Evolutionary conservation across 1,140 invertebrate species (phyloP), one percentile per base, ranked within the genome.

Genomic region (Ips typographus): DNA sequence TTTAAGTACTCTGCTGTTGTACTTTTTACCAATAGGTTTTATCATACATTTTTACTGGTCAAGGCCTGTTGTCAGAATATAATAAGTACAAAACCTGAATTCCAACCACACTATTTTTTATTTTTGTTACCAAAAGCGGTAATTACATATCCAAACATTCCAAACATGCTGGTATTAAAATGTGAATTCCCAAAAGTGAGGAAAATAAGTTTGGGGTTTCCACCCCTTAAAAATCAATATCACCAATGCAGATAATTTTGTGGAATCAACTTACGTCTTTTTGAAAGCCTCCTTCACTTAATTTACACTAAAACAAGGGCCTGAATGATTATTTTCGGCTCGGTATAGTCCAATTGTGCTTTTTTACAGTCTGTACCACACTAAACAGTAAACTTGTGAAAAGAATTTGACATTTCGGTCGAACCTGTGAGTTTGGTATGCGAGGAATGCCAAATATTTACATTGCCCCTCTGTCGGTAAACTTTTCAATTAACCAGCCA

Each of bases 361-460:
- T 75, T 75, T 74, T 75, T 75, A 72, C 75, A 68, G 68, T 70
- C 47, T 53, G 71, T 73, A 72, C 73, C 70, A 70, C 73, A 76
- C 74, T 74, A 79, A 79, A 75, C 77, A 78, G 76, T 68, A 78
- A 79, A 80, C 79, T 76, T 77, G 75, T 76, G 75, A 76, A 74
- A 80, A 79, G 79, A 79, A 81, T 81, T 81, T 81, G 80, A 81
- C 80, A 81, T 81, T 81, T 81, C 77, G 74, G 78, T 80, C 80
- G 78, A 80, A 81, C 80, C 78, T 79, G 77, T 73, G 76, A 79
- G 74, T 78, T 71, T 72, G 78, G 80, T 74, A 81, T 81, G 78
- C 68, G 40, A 64, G 75, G 80, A 78, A 81, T 81, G 72, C 77
- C 76, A 81, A 81, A 79, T 79, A 81, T 81, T 80, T 79, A 78